Evolutionary conservation across 2,797 vertebrate species (phyloP).

Genomic region (Otolemur crassicaudatus): DNA sequence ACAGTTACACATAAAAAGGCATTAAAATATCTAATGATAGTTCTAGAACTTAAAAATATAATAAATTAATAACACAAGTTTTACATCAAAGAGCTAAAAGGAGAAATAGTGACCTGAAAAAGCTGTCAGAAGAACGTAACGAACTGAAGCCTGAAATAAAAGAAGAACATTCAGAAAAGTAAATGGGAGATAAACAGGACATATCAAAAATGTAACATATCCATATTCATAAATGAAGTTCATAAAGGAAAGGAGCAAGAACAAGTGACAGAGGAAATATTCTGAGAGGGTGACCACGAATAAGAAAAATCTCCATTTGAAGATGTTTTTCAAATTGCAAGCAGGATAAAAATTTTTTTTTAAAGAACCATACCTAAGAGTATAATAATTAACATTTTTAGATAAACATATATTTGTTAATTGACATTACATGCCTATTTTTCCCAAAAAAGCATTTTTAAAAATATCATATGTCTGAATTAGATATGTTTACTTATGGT

Average conservation of each 20-base stretch:
- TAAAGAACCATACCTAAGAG: background rate
- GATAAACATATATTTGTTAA: background rate
- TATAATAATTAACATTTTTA: background rate
- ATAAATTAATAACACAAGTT: background rate
- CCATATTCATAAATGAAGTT: background rate
- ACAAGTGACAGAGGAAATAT: background rate
- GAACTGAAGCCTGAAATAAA: background rate
- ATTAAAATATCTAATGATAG: background rate
- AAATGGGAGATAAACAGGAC: background rate
- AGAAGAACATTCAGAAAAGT: background rate
- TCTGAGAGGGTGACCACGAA: background rate
- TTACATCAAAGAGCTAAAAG: background rate
- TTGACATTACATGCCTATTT: background rate
- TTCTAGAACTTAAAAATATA: conserved; percentile 16
- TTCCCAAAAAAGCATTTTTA: background rate
- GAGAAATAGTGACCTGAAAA: background rate
- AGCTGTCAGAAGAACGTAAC: background rate
- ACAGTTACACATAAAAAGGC: background rate
- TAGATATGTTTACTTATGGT: background rate
- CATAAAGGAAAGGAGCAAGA: background rate
- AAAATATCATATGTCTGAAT: background rate
- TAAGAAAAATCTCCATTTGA: background rate
- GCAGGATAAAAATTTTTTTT: background rate
- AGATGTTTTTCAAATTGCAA: background rate
- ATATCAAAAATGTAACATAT: background rate